Evolutionary conservation across 2,113 vertebrate genomes (phyloP), one percentile per base, ranked within the genome.

Genomic region (Plestiodon gilberti): DNA sequence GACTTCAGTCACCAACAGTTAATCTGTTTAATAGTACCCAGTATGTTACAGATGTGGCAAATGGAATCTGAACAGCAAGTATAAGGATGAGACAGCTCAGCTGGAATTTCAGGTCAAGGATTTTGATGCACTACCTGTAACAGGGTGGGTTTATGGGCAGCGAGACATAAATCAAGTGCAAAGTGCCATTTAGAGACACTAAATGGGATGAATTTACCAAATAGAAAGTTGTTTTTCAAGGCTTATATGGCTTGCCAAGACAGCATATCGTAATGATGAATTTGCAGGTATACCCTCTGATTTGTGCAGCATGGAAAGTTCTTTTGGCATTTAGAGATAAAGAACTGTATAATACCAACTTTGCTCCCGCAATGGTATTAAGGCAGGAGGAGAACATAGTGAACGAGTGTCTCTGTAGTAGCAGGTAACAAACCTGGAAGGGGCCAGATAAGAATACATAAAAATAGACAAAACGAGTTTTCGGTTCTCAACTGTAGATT

Each of bases 201-300:
- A 33, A 71, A 62, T 80, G 38, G 84, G 55, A 73, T 73, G 38
- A 62, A 80, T 86, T 86, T 80, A 71, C 77, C 67, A 73, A 86
- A 80, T 40, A 73, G 35, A 28, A 80, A 80, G 40, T 17, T 86
- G 65, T 71, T 79, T 59, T 71, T 71, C 67, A 80, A 33, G 67
- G 22, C 57, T 62, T 84, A 75, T 75, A 84, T 84, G 38, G 38
- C 38, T 75, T 75, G 82, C 82, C 15, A 75, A 48, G 71, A 84
- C 71, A 43, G 57, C 57, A 62, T 62, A 62, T 84, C 57, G 62
- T 75, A 75, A 84, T 84, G 82, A 84, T 64, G 30, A n/a, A 75
- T 75, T 80, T 86, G 55, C 67, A 86, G 38, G 18, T 62, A 3
- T 33, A 73, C 33, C 40, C 18, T 70, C 7, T 73, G 77, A 86